phyloP scores from a whole-genome alignment of 2,113 vertebrate species.

The Myrmophylax atrothorax region DNA sequence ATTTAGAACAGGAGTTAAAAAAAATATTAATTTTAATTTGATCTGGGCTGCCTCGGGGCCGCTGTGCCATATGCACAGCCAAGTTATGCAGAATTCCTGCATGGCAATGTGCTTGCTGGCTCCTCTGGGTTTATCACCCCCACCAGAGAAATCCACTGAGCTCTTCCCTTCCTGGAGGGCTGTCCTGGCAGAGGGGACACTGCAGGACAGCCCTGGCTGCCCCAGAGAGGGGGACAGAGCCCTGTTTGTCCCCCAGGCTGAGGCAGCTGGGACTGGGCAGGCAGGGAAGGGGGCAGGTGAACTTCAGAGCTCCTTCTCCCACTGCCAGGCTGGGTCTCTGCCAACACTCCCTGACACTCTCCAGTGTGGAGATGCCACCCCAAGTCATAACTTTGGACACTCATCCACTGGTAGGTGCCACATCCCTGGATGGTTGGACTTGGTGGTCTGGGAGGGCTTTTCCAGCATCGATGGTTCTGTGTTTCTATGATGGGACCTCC shows the following conservation, averaged over 20 bases:
- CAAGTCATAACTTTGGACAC: rapidly evolving
- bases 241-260: too few species aligned
- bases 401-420: too few species aligned
- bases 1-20: neutral
- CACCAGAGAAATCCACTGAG: neutral
- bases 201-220: neutral
- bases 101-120: neutral
- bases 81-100: neutral
- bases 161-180: neutral
- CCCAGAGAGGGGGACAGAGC: neutral
- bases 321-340: rapidly evolving
- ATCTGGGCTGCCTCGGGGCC: neutral
- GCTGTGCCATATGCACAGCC: neutral
- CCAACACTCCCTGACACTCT: neutral
- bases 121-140: neutral
- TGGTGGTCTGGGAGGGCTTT: neutral
- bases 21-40: neutral
- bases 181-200: neutral
- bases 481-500: neutral
- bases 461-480: neutral
- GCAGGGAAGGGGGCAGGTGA: neutral
- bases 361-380: rapidly evolving
- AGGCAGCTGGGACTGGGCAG: neutral
- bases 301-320: neutral
- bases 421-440: neutral